Evolutionary conservation across 2,797 vertebrate species (phyloP).

Genomic region (Chrysocyon brachyurus): DNA sequence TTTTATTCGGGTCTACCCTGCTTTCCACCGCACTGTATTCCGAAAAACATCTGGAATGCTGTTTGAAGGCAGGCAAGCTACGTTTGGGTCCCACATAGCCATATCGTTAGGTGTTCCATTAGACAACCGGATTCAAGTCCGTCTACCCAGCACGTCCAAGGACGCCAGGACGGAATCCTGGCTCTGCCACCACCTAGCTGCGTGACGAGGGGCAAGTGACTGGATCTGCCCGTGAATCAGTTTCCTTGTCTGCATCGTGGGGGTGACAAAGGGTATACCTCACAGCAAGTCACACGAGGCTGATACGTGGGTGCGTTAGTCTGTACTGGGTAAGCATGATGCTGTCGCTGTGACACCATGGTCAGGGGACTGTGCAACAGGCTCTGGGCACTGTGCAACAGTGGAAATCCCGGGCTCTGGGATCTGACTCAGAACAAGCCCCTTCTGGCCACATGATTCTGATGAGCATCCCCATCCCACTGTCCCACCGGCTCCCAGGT

Average conservation of each 20-base stretch:
- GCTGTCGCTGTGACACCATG: background rate
- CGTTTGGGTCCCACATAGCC: background rate
- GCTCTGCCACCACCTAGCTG: background rate
- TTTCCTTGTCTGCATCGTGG: background rate
- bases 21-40: background rate
- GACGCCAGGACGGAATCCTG: background rate
- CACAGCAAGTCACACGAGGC: background rate
- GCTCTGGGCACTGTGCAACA: fast-evolving
- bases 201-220: too few relatives aligned
- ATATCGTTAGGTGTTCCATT: background rate
- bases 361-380: background rate
- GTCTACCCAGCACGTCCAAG: fast-evolving
- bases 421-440: background rate
- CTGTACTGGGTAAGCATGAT: too few relatives aligned
- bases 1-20: background rate
- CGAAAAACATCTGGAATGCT: background rate
- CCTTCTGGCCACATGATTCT: background rate
- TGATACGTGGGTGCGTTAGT: too few relatives aligned
- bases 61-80: background rate
- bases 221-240: background rate
- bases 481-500: background rate
- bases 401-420: fast-evolving
- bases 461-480: background rate
- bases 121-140: background rate
- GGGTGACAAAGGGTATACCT: background rate